phyloP scores from a whole-genome alignment of 2,797 vertebrate genomes.

The Eleutherodactylus coqui region DNA sequence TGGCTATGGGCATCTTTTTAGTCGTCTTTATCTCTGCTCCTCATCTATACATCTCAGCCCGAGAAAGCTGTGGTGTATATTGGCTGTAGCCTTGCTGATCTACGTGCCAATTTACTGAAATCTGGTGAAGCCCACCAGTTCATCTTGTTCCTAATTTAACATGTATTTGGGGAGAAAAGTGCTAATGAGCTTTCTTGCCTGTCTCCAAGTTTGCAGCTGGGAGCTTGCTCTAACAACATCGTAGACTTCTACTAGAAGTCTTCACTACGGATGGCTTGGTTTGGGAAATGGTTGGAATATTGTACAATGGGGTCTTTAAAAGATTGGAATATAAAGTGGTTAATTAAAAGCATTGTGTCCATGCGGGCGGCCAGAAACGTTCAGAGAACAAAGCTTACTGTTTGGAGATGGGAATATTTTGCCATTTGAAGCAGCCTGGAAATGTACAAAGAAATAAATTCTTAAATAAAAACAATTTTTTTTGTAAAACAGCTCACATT shows the following conservation, averaged over 20 bases:
- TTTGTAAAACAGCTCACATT: neutral
- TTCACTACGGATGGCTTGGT: conserved; percentile 25
- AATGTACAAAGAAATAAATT: conserved; percentile 64
- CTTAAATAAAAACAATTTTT: conserved; percentile 65
- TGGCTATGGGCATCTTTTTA: neutral
- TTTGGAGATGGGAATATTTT: conserved; percentile 47
- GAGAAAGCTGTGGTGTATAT: neutral
- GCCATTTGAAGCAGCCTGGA: conserved; percentile 38
- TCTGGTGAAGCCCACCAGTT: neutral
- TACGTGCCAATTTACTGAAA: neutral
- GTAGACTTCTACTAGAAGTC: conserved; percentile 16
- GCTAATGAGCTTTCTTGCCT: conserved; percentile 16
- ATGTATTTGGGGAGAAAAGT: neutral
- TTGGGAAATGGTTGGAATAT: conserved; percentile 34
- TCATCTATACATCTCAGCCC: neutral
- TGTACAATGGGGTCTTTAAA: conserved; percentile 26
- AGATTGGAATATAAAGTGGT: neutral
- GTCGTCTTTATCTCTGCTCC: neutral
- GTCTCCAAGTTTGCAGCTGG: neutral
- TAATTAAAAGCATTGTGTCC: neutral
- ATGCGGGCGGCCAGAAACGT: conserved; percentile 68
- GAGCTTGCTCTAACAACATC: neutral
- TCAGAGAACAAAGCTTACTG: conserved; percentile 25
- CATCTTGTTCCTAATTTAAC: neutral
- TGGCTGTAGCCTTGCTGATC: neutral